Conservation (phyloP, 2,888 invertebrate genomes). For the Synergus umbraculus region DNA sequence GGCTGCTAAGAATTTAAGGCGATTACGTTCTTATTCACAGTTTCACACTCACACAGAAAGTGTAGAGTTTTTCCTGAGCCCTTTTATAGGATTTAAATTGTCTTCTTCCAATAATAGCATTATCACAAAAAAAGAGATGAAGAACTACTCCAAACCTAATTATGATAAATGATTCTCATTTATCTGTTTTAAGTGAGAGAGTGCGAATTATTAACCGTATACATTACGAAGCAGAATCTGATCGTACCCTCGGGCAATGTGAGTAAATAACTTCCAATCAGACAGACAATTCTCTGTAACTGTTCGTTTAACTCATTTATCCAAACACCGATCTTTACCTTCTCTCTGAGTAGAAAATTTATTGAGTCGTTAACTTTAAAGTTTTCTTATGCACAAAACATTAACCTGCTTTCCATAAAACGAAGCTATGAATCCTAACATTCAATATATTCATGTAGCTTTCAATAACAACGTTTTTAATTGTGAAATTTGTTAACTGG, state of each 20-base stretch:
- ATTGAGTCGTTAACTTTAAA: slow-evolving; percentile 2
- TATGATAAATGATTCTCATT: slow-evolving; percentile 14
- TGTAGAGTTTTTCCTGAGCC: background rate
- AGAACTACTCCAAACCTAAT: background rate
- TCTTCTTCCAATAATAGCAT: background rate
- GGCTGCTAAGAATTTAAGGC: slow-evolving; percentile 52
- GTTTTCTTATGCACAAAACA: slow-evolving; percentile 9
- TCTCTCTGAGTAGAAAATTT: background rate
- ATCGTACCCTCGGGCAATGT: background rate
- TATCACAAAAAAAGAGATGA: background rate
- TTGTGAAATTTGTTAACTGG: too few relatives aligned
- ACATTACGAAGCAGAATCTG: slow-evolving; percentile 4
- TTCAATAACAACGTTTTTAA: background rate
- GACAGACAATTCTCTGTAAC: slow-evolving; percentile 30
- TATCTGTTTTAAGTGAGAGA: background rate
- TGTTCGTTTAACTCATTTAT: slow-evolving; percentile 19
- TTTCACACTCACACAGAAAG: slow-evolving; percentile 7
- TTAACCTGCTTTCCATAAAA: slow-evolving; percentile 16
- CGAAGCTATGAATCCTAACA: background rate
- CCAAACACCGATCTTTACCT: slow-evolving; percentile 7
- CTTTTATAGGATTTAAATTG: background rate
- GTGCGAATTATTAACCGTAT: background rate
- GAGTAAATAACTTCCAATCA: slow-evolving; percentile 13
- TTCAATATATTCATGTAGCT: too few relatives aligned
- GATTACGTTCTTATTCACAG: slow-evolving; percentile 31